Evolutionary conservation across 2,113 vertebrate species (phyloP), one percentile per base, ranked within the genome.

Genomic region (Dromiciops gliroides): DNA sequence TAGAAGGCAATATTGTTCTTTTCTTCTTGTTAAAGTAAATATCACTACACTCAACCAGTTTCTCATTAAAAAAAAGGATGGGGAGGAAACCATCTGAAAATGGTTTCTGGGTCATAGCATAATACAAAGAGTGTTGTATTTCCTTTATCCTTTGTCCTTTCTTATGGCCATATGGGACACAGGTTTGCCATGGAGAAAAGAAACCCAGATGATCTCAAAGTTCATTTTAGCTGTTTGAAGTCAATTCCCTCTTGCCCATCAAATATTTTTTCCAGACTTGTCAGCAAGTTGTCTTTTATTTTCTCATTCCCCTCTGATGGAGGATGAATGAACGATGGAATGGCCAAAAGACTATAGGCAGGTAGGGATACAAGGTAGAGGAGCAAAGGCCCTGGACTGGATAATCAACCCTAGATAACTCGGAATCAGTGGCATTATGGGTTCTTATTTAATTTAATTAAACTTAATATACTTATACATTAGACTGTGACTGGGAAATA

Each of bases 201-300:
- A 83, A 44, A 23, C 1, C 67, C n/a, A 83, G 67, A 83, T 83
- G 67, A 83, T 67, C 31, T 28, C 92, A 44, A 96, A 92, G 44
- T 90, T 93, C 12, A 60, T 47, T 95, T 92, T 51, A 89, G 44
- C 50, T 14, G 14, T 96, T 95, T 75, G 50, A 56, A 93, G 60
- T 14, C 0, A 83, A 48, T 90, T 95, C 10, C 11, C 3, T 31
- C 9, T 44, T 83, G 67, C 37, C 67, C 67, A 90, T 94, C 51
- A 93, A 44, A 44, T 83, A 1, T 94, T 96, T 49, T 44, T 94
- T 94, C 48, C 90, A 49, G 52, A 91, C 24, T 14, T 96, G 24
- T 51, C 48, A 92, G 49, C 24, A 89, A 88, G 8, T 91, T 90
- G 16, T 0, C 19, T 50, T 53, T 47, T 90, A 23, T 90, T 56